phyloP scores from a whole-genome alignment of 2,888 invertebrate genomes.

The Hemithea aestivaria region DNA sequence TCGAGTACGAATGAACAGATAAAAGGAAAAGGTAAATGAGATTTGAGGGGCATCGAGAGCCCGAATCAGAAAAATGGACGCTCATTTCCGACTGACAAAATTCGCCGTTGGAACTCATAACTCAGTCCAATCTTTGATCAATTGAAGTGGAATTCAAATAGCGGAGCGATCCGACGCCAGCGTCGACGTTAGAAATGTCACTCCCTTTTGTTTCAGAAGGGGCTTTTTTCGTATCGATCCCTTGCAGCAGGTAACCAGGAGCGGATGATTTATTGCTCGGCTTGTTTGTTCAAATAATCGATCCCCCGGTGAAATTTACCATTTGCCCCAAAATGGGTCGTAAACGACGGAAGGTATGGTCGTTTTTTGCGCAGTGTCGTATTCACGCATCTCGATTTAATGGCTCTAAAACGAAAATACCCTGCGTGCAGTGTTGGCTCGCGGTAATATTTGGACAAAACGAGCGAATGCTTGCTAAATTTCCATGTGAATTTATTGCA shows the following conservation, averaged over 20 bases:
- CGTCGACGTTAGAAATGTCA: slow-evolving; percentile 60
- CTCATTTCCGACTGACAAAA: slow-evolving; percentile 24
- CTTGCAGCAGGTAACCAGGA: slow-evolving; percentile 73
- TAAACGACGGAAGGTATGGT: slow-evolving; percentile 30
- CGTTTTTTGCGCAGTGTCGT: slow-evolving; percentile 32
- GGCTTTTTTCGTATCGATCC: slow-evolving; percentile 68
- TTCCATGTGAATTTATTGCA: slow-evolving; percentile 56
- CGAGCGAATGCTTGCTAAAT: slow-evolving; percentile 52
- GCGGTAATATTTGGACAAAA: slow-evolving; percentile 64
- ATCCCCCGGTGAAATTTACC: slow-evolving; percentile 48
- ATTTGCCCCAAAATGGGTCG: slow-evolving; percentile 35
- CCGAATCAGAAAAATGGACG: slow-evolving; percentile 23
- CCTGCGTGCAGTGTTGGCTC: slow-evolving; percentile 48
- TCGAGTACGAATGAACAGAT: slow-evolving; percentile 12
- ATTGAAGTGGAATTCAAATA: slow-evolving; percentile 32
- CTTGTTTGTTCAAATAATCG: slow-evolving; percentile 77
- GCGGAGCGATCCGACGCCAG: slow-evolving; percentile 25
- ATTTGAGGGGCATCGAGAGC: slow-evolving; percentile 15
- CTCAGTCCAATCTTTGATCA: slow-evolving; percentile 33
- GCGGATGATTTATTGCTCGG: slow-evolving; percentile 72
- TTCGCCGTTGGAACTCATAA: slow-evolving; percentile 22
- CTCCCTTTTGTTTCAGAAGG: slow-evolving; percentile 64
- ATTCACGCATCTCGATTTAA: slow-evolving; percentile 57
- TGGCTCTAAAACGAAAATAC: slow-evolving; percentile 62
- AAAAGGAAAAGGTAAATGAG: slow-evolving; percentile 16